These are phyloP conservation scores for Meandrina meandrites DNA, from an alignment of 92 coral and sea anemone species.

Conservation along the genomic window DNA sequence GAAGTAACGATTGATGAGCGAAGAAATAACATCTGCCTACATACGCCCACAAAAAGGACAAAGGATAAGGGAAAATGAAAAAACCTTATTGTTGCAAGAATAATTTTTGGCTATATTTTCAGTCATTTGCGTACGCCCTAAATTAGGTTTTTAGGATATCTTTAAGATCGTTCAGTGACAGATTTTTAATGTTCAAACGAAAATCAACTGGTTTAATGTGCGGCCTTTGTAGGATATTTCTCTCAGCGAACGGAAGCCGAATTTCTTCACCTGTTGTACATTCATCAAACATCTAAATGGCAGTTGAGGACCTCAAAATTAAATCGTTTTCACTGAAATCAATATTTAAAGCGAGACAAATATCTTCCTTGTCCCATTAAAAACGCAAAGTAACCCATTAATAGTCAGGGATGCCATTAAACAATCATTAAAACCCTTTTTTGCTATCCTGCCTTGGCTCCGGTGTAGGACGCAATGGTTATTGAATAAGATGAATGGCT, in stretches of 20 bases:
- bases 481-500: conserved; percentile 20
- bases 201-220: background rate
- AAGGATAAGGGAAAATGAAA: background rate
- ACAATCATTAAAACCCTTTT: background rate
- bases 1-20: background rate
- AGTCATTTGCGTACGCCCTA: background rate
- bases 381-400: conserved; percentile 2
- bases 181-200: background rate
- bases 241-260: background rate
- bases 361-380: background rate
- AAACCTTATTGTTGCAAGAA: background rate
- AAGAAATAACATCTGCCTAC: background rate
- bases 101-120: background rate
- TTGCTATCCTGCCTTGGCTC: background rate
- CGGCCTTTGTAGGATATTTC: background rate
- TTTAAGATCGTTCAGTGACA: background rate
- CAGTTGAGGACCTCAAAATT: background rate
- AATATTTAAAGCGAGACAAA: background rate
- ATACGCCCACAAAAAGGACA: background rate
- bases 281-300: background rate
- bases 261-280: background rate
- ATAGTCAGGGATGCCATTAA: background rate
- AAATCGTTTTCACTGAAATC: background rate
- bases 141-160: background rate
- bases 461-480: background rate